Percentiles rank a stretch among this genome's conserved stretches.
These are phyloP conservation scores for Mechanitis messenoides DNA, from an alignment of 2,888 invertebrate genomes.

Conservation along the genomic window DNA sequence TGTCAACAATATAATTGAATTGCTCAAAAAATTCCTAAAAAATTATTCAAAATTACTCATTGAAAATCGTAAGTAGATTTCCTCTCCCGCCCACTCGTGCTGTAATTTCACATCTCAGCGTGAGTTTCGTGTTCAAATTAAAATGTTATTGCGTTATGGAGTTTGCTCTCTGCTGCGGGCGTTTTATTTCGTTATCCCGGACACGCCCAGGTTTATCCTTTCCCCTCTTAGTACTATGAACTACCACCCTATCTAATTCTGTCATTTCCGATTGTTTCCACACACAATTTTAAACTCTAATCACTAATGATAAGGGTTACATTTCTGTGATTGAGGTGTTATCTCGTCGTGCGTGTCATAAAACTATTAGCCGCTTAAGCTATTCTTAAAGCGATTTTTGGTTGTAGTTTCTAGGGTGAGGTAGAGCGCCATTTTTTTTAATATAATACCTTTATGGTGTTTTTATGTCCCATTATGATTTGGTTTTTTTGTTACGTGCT, in stretches of 20 bases:
- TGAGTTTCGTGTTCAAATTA: slow-evolving; percentile 75
- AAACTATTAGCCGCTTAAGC: slow-evolving; percentile 75
- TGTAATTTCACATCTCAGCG: slow-evolving; percentile 72
- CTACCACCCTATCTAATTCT: slow-evolving; percentile 1
- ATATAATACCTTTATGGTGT: slow-evolving; percentile 51
- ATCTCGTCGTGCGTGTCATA: slow-evolving; percentile 70
- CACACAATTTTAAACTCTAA: slow-evolving; percentile 42
- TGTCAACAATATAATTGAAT: no score
- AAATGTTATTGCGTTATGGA: slow-evolving; percentile 75
- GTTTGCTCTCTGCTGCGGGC: slow-evolving; percentile 69
- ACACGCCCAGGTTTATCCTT: slow-evolving; percentile 54
- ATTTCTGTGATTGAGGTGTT: slow-evolving; percentile 35
- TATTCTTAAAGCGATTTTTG: slow-evolving; percentile 66
- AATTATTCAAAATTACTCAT: slow-evolving; percentile 29
- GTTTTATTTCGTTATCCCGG: slow-evolving; percentile 71
- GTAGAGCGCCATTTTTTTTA: slow-evolving; percentile 58
- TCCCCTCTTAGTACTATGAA: slow-evolving; percentile 20
- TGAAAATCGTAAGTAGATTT: slow-evolving; percentile 68
- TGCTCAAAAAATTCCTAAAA: no score
- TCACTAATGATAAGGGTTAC: slow-evolving; percentile 40
- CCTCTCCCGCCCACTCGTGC: slow-evolving; percentile 47
- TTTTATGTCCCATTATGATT: slow-evolving; percentile 66
- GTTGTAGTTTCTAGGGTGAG: slow-evolving; percentile 48
- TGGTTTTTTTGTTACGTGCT: slow-evolving; percentile 54
- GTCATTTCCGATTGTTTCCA: slow-evolving; percentile 20